A percentile compares a stretch with the other conserved stretches of the same genome.
These are phyloP conservation scores for Chrysemys picta DNA, from an alignment of 2,113 vertebrate species.

Conservation along the genomic window DNA sequence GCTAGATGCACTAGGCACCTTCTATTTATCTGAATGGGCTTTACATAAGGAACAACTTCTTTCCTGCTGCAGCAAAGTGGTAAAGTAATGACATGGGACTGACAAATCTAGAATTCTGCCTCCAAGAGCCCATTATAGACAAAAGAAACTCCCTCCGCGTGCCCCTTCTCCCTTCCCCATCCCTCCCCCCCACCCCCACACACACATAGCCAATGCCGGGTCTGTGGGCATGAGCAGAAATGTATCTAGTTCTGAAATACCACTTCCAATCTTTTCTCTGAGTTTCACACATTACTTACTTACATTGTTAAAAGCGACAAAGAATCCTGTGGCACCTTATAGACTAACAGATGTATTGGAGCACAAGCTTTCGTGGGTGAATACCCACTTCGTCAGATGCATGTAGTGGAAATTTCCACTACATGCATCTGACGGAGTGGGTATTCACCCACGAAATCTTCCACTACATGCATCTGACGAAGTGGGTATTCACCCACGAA, in stretches of 20 bases:
- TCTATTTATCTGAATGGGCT: neutral
- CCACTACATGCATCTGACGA: too few relatives aligned
- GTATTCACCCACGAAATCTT: too few relatives aligned
- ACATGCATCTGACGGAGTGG: too few relatives aligned
- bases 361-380: too few relatives aligned
- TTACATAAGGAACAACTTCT: neutral
- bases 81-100: neutral
- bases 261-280: neutral
- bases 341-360: too few relatives aligned
- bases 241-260: neutral
- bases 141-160: neutral
- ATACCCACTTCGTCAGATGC: too few relatives aligned
- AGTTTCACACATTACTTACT: neutral
- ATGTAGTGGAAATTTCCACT: too few relatives aligned
- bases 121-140: neutral
- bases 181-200: neutral
- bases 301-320: too few relatives aligned
- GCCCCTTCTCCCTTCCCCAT: neutral
- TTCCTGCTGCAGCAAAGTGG: neutral
- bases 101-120: neutral
- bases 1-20: neutral
- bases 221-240: neutral
- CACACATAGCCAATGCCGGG: neutral
- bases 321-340: too few relatives aligned
- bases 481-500: too few relatives aligned